Evolutionary conservation across 2,797 vertebrate genomes (phyloP).

Genomic region (Sarcophilus harrisii): DNA sequence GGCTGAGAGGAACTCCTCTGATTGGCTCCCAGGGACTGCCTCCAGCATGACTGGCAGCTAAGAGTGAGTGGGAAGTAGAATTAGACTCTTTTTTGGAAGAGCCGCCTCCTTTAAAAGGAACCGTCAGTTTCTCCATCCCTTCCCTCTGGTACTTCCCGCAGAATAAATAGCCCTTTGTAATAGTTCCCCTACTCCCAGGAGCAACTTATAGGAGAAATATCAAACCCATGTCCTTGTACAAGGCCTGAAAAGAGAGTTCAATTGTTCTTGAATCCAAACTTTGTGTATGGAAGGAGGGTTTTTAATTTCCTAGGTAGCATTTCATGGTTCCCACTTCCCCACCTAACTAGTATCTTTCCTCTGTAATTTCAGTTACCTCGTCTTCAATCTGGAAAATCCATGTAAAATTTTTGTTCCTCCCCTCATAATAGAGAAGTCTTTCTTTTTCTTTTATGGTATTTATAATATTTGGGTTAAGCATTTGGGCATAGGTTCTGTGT

Average conservation of each 20-base stretch:
- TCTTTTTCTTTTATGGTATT: not conserved
- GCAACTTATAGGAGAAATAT: not conserved
- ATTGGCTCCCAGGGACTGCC: not conserved
- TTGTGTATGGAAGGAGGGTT: not conserved
- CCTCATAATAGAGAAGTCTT: not conserved
- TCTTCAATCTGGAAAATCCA: not conserved
- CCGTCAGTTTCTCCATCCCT: not conserved
- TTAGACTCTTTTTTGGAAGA: not conserved
- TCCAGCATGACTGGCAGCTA: not conserved
- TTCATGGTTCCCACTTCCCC: not conserved
- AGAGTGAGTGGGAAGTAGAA: not conserved
- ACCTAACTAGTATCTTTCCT: not conserved
- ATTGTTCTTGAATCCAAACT: not conserved
- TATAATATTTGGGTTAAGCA: not conserved
- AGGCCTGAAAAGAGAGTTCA: not conserved
- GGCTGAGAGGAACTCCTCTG: not conserved
- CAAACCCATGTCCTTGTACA: not conserved
- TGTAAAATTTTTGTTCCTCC: not conserved
- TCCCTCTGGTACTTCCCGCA: not conserved
- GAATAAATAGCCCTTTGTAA: not conserved
- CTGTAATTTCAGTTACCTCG: not conserved
- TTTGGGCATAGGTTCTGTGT: not conserved
- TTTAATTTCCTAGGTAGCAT: not conserved
- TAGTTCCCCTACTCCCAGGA: not conserved
- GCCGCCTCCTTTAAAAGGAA: not conserved